Base-by-base conservation (phyloP, 2,797 vertebrate species). In the Sciurus vulgaris region DNA sequence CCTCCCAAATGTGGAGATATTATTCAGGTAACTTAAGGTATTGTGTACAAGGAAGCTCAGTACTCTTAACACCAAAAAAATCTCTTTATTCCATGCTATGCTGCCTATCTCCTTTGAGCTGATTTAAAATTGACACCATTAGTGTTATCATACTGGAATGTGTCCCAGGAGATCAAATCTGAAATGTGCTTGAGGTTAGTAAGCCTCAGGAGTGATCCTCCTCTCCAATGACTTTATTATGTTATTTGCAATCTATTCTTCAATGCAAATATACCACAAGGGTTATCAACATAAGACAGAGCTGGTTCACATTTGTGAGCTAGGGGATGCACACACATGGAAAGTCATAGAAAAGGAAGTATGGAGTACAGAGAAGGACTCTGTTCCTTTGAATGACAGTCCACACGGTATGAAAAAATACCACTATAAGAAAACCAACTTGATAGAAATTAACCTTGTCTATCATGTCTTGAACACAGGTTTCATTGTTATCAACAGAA, bases 401-500 rank as follows among this genome's bases (percentile, higher is more conserved):
- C 33, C 63, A 10, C 26, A 96, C 15, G 54, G 5, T 54, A 67
- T 61, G 22, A 41, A 89, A 72, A 56, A 56, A 82, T 20, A 7
- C 1, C 1, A 77, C 26, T 70, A 70, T 59, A 69, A 44, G 51
- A 59, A 84, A 94, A 85, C 17, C 24, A 72, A 85, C 8, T 33
- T 41, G 61, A 81, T 20, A 84, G 35, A 69, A 82, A 70, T 61
- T 5, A n/a, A 56, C 12, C 28, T 78, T 59, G 30, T 11, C 7
- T 33, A 38, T 54, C 54, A 69, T 81, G 72, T 38, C 70, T 72
- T 1, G 9, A 33, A 74, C 22, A 49, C 28, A 15, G 3, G 14
- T 59, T 51, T 28, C 70, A 76, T 89, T 82, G 51, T 54, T 78
- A 83, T 56, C 59, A 93, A 83, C 26, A 77, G 18, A 95, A 84